phyloP scores from a whole-genome alignment of 2,113 vertebrate species.

The Mormyrus lacerda region DNA sequence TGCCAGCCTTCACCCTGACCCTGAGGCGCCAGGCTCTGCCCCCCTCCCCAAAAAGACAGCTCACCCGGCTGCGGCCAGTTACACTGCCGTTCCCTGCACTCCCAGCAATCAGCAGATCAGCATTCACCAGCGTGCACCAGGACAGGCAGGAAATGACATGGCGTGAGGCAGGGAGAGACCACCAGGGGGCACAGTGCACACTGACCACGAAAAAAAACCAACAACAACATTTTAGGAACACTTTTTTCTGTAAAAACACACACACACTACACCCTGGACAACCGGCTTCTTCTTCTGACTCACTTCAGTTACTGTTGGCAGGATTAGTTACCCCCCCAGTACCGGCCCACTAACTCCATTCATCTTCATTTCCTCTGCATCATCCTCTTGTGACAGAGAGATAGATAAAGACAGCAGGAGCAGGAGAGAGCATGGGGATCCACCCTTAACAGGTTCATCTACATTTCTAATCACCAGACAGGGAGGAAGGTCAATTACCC shows the following conservation, averaged over 20 bases:
- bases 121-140: background rate
- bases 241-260: background rate
- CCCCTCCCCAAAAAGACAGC: background rate
- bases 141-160: background rate
- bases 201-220: background rate
- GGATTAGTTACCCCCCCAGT: background rate
- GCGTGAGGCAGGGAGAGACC: background rate
- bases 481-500: slow-evolving; percentile 24
- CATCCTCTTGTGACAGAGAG: background rate
- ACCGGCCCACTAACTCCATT: background rate
- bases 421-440: background rate
- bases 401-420: background rate
- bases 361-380: background rate
- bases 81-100: background rate
- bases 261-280: background rate
- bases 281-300: background rate
- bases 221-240: background rate
- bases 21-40: background rate
- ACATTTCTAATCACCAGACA: slow-evolving; percentile 27
- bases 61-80: background rate
- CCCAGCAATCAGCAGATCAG: background rate
- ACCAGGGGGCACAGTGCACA: background rate
- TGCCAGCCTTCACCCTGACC: background rate
- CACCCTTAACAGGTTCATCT: slow-evolving; percentile 17
- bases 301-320: background rate